Evolutionary conservation across 2,888 invertebrate species (phyloP).

Genomic region (Pollenia amentaria): DNA sequence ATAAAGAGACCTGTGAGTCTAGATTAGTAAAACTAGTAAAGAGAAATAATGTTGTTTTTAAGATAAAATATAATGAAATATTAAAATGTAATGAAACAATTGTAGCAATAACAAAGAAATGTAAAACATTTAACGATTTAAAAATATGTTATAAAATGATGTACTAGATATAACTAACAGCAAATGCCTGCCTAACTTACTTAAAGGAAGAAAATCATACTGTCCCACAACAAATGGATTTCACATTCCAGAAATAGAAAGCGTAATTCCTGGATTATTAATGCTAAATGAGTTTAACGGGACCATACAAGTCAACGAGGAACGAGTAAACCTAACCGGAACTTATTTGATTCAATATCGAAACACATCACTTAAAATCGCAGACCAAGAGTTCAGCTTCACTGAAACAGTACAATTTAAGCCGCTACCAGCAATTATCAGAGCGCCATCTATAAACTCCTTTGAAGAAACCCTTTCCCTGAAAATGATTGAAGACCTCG

Average conservation of each 20-base stretch:
- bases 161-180: conserved; percentile 8
- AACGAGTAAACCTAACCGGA: background rate
- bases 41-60: background rate
- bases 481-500: conserved; percentile 1
- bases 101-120: background rate
- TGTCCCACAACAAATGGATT: conserved; percentile 9
- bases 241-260: conserved; percentile 3
- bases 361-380: conserved; percentile 12
- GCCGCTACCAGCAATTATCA: background rate
- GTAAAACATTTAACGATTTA: background rate
- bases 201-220: conserved; percentile 22
- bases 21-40: conserved; percentile 5
- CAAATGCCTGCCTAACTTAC: conserved; percentile 21
- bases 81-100: conserved; percentile 2
- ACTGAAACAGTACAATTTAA: background rate
- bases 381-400: conserved; percentile 6
- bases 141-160: background rate
- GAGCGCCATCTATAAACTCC: conserved; percentile 4
- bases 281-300: background rate
- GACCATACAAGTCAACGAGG: background rate
- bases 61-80: conserved; percentile 19
- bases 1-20: conserved; percentile 21
- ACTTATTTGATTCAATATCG: background rate
- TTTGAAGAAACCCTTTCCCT: conserved; percentile 3
- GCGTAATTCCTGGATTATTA: background rate